Evolutionary conservation across 2,113 vertebrate species (phyloP).

Genomic region (Eonycteris spelaea): DNA sequence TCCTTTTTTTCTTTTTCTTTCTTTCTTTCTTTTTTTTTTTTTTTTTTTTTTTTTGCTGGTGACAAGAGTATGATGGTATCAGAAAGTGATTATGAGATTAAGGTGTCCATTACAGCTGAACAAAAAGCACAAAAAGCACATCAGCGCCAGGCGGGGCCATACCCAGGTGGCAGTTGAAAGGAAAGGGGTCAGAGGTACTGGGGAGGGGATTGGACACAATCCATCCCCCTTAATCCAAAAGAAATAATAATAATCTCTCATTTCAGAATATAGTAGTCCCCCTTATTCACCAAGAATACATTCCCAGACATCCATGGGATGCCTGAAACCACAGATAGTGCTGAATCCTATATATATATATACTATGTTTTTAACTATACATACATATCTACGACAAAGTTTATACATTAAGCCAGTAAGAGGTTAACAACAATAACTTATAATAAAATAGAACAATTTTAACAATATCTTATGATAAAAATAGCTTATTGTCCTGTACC

Average conservation of each 20-base stretch:
- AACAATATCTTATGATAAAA: neutral
- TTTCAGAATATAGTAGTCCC: neutral
- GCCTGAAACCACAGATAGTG: no score
- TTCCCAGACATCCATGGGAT: neutral
- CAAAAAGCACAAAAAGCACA: no score
- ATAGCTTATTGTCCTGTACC: neutral
- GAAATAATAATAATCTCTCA: neutral
- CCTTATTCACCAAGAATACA: no score
- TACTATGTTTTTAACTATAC: no score
- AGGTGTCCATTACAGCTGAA: neutral
- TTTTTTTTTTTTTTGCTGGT: neutral
- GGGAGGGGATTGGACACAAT: neutral
- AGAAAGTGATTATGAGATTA: constrained; percentile 73
- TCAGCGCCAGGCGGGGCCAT: neutral
- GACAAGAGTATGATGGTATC: constrained; percentile 60
- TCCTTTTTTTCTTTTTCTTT: no score
- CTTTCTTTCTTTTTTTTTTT: no score
- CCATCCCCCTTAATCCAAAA: neutral
- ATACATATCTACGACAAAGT: no score
- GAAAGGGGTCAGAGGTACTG: neutral
- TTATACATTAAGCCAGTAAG: neutral
- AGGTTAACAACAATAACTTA: neutral
- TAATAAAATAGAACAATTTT: neutral
- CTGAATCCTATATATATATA: no score
- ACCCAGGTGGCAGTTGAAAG: neutral